phyloP scores from a whole-genome alignment of 2,888 invertebrate species.

The Augiades crinisus region DNA sequence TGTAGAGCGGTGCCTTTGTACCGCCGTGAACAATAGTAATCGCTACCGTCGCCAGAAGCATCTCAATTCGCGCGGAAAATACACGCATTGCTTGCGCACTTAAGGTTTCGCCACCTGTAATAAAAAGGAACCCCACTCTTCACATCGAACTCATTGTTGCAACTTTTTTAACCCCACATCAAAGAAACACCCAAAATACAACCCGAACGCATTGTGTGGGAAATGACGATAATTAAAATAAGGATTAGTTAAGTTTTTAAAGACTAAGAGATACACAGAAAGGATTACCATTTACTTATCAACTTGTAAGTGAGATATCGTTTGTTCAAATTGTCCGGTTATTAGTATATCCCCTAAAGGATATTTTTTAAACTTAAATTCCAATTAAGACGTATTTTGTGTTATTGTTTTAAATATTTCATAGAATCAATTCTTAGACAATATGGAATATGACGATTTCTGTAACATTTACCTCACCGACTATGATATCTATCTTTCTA shows the following conservation, averaged over 20 bases:
- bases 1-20: slow-evolving; percentile 24
- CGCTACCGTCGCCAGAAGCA: slow-evolving; percentile 38
- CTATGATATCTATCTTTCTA: too few species aligned
- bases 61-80: slow-evolving; percentile 57
- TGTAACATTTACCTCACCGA: too few species aligned
- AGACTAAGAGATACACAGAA: slow-evolving; percentile 44
- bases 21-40: slow-evolving; percentile 13
- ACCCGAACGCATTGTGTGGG: slow-evolving; percentile 41
- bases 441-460: too few species aligned
- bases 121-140: slow-evolving; percentile 53
- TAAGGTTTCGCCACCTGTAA: slow-evolving; percentile 72
- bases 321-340: slow-evolving; percentile 24
- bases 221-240: slow-evolving; percentile 49
- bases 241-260: slow-evolving; percentile 44
- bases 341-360: slow-evolving; percentile 28
- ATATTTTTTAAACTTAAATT: slow-evolving; percentile 15
- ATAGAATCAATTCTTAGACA: too few species aligned
- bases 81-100: slow-evolving; percentile 65
- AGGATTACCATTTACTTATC: slow-evolving; percentile 45
- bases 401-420: too few species aligned
- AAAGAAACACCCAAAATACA: slow-evolving; percentile 38
- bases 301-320: slow-evolving; percentile 44
- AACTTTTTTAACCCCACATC: slow-evolving; percentile 50
- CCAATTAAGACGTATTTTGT: too few species aligned
- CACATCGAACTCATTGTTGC: slow-evolving; percentile 52